Evolutionary conservation across 2,888 invertebrate species (phyloP), one percentile per base, ranked within the genome.

Genomic region (Thysanoteuthis rhombus): DNA sequence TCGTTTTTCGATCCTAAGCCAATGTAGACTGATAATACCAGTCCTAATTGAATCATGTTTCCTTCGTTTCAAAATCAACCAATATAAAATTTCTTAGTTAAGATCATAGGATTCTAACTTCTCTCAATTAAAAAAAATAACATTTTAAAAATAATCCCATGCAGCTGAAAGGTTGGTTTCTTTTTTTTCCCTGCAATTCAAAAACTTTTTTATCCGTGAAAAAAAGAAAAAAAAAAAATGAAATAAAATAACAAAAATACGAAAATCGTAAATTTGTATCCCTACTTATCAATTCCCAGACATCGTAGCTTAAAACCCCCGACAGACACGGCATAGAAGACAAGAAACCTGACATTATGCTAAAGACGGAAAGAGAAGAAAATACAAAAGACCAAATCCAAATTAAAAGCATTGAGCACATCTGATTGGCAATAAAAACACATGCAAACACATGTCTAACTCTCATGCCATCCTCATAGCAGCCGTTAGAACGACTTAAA

Each of bases 361-460:
- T 25, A n/a, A 75, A 75, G 75, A 75, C 75, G 19, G 75, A 75
- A 75, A 75, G 75, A 75, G 36, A 75, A n/a, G n/a, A 75, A 75
- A 75, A n/a, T n/a, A 75, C 75, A 75, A 75, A 75, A n/a, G n/a
- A n/a, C 75, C 36, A 75, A 75, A 75, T 75, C 75, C 36, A n/a
- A 75, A 75, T n/a, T n/a, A n/a, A n/a, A 75, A 75, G 75, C n/a
- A 75, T 75, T n/a, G 75, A 75, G 75, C 75, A 75, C 75, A 75
- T 75, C 75, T 75, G 75, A 75, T n/a, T 75, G 75, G 75, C n/a
- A 75, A 75, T 75, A 75, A 75, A 75, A 75, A 75, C 75, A 75
- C n/a, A 75, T 75, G n/a, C 75, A 75, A 75, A 75, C 75, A 75
- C 75, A 75, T 75, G 75, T 75, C 36, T 75, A n/a, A n/a, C 75